These are phyloP conservation scores for Macropis europaea DNA, from an alignment of 2,888 invertebrate genomes.

Conservation along the genomic window DNA sequence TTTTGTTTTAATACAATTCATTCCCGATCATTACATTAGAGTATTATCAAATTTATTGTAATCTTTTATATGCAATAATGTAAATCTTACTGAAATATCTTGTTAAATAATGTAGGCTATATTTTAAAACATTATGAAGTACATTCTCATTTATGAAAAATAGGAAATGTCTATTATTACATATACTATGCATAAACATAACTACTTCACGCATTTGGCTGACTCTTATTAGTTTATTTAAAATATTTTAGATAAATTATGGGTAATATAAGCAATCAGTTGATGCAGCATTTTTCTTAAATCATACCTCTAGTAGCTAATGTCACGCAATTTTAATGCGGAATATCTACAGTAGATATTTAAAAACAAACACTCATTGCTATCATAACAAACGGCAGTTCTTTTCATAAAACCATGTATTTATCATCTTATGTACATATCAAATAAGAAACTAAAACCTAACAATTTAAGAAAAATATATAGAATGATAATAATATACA, in stretches of 20 bases:
- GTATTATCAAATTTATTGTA: constrained; percentile 43
- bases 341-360: constrained; percentile 36
- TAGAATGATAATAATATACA: constrained; percentile 46
- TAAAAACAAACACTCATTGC: constrained; percentile 41
- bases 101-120: constrained; percentile 35
- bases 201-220: constrained; percentile 40
- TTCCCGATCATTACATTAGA: constrained; percentile 32
- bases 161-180: constrained; percentile 42
- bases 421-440: constrained; percentile 57
- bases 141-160: constrained; percentile 45
- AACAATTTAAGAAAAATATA: constrained; percentile 43
- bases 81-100: constrained; percentile 34
- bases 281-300: constrained; percentile 41
- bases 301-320: constrained; percentile 34
- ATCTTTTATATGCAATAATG: constrained; percentile 28
- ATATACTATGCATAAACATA: constrained; percentile 41
- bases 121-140: constrained; percentile 43
- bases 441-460: constrained; percentile 51
- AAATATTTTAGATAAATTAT: constrained; percentile 44
- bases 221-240: constrained; percentile 36
- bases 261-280: constrained; percentile 31
- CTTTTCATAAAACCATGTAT: constrained; percentile 53
- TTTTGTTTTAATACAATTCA: constrained; percentile 31
- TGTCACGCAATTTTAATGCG: constrained; percentile 32
- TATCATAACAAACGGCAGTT: constrained; percentile 52